Evolutionary conservation across 2,888 invertebrate species (phyloP), one percentile per base, ranked within the genome.

Genomic region (Oligia fasciuncula): DNA sequence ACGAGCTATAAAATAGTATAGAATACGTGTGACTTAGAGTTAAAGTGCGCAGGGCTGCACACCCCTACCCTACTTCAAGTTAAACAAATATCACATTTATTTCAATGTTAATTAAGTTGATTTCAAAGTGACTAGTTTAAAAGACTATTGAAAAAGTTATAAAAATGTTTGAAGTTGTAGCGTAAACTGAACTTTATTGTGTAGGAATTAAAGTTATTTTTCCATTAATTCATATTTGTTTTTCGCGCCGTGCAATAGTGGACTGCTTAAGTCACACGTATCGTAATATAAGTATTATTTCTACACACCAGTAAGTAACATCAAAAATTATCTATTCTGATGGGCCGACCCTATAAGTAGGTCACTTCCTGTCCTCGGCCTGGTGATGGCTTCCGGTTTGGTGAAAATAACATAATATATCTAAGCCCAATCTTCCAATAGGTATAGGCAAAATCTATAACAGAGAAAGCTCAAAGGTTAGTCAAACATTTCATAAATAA

Each of bases 361-460:
- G 79, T 0, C 43, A 51, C 60, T 51, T 77, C 60, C 60, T 77
- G 19, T 60, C 51, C n/a, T 77, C 66, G n/a, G 43, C 8, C 35
- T 43, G 60, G 51, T 35, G 60, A 83, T 51, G n/a, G 35, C 66
- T 79, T 79, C 77, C 83, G 66, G 83, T 19, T 51, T 35, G 43
- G 57, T 60, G 77, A 83, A 79, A 76, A 83, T 43, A 43, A 79
- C 67, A 77, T 46, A 35, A 77, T 46, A 35, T 79, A 60, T 76
- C 66, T 81, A 63, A n/a, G 35, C 17, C 14, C 17, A 57, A 74
- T 65, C 29, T 40, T 40, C 40, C 29, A 54, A 81, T 74, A 29
- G 29, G 29, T 0, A 65, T 23, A 23, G 17, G 5, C 13, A 5
- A 60, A 60, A 74, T 81, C 11, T 54, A 72, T 62, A 19, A 73